These are phyloP conservation scores for Neuroterus valhalla DNA, from an alignment of 1,140 invertebrate genomes.

Conservation along the genomic window DNA sequence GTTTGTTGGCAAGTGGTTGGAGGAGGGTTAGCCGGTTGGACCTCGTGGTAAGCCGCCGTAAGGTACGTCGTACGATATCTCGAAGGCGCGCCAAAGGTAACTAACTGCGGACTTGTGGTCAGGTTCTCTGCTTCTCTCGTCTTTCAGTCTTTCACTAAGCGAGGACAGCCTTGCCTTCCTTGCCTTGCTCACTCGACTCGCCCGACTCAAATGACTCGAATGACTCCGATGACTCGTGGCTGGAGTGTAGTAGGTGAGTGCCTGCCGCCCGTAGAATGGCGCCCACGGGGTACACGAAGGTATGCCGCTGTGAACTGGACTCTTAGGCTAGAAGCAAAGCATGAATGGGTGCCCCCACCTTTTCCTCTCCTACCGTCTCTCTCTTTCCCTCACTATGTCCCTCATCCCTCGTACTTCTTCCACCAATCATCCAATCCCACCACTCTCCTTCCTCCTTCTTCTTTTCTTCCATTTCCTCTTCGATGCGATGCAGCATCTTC, in stretches of 20 bases:
- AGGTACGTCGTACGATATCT: background rate
- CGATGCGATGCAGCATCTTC: background rate
- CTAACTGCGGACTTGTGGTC: background rate
- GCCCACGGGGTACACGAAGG: conserved; percentile 68
- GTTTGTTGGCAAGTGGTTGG: background rate
- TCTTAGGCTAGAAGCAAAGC: conserved; percentile 72
- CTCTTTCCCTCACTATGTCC: conserved; percentile 40
- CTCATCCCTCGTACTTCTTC: conserved; percentile 46
- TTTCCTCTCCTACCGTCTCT: conserved; percentile 34
- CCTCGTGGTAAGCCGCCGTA: conserved; percentile 30
- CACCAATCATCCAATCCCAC: conserved; percentile 44
- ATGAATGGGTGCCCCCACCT: conserved; percentile 74
- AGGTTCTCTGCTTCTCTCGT: background rate
- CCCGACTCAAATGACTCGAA: conserved; percentile 44
- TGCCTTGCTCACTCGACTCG: conserved; percentile 37
- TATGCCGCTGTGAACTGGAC: conserved; percentile 73
- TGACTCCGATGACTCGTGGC: conserved; percentile 48
- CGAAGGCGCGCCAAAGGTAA: background rate
- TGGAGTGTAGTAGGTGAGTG: conserved; percentile 56
- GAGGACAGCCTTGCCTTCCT: background rate
- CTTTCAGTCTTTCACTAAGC: background rate
- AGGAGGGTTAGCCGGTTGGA: background rate
- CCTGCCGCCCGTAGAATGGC: conserved; percentile 61
- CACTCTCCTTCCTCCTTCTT: conserved; percentile 46
- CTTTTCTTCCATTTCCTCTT: conserved; percentile 44